phyloP scores from a whole-genome alignment of 2,113 vertebrate genomes.

The Nothocercus julius region DNA sequence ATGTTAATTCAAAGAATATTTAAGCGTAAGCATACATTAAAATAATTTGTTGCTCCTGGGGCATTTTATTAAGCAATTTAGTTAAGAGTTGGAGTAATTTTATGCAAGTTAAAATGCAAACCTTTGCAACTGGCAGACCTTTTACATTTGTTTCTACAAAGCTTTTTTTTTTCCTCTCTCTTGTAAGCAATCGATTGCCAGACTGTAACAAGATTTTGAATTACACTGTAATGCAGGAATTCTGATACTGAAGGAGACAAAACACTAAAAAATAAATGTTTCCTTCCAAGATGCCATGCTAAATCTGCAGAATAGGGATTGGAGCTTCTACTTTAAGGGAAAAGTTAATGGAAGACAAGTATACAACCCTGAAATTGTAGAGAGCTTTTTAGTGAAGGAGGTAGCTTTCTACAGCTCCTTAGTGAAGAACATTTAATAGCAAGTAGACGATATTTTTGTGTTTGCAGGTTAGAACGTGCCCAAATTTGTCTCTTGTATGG shows the following conservation, averaged over 20 bases:
- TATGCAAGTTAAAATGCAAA: neutral
- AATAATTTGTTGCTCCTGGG: slow-evolving; percentile 11
- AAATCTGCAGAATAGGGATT: neutral
- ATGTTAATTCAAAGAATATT: neutral
- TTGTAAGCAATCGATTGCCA: neutral
- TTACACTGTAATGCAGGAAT: neutral
- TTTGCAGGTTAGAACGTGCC: neutral
- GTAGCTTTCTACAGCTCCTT: neutral
- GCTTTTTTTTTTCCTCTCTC: neutral
- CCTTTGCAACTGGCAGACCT: neutral
- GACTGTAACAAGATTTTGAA: neutral
- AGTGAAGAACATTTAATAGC: neutral
- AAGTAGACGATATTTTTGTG: neutral
- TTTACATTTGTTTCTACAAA: neutral
- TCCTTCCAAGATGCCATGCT: neutral
- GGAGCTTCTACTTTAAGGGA: neutral
- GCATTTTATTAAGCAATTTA: neutral
- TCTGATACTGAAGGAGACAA: neutral
- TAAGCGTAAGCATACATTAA: neutral
- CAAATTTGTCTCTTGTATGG: neutral
- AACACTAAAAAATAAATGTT: neutral
- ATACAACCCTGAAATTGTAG: neutral
- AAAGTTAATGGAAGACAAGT: neutral
- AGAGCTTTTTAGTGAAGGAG: neutral
- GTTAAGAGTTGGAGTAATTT: neutral